These are phyloP conservation scores for Cataglyphis altisquamis DNA, from an alignment of 2,888 invertebrate species.

Conservation along the genomic window DNA sequence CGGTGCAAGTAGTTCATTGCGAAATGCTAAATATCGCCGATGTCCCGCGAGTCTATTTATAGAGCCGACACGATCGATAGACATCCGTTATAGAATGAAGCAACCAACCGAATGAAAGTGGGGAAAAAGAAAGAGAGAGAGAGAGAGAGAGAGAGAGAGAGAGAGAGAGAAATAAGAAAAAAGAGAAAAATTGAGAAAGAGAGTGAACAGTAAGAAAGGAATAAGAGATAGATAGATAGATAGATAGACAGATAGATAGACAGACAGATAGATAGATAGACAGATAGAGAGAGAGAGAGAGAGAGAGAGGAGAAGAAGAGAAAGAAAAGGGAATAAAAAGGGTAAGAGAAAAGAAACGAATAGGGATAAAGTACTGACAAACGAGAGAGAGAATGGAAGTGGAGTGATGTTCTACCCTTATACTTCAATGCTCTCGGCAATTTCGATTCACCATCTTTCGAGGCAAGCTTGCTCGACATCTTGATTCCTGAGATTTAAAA, in stretches of 20 bases:
- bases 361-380: slow-evolving; percentile 26
- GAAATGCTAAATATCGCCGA: slow-evolving; percentile 80
- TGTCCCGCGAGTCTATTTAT: slow-evolving; percentile 79
- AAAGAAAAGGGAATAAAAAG: background rate
- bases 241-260: background rate
- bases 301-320: background rate
- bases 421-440: slow-evolving; percentile 73
- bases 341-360: background rate
- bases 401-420: slow-evolving; percentile 60
- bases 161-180: background rate
- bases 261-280: background rate
- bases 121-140: background rate
- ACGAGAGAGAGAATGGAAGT: slow-evolving; percentile 49
- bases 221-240: background rate
- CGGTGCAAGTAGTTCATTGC: slow-evolving; percentile 72
- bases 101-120: slow-evolving; percentile 36
- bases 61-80: slow-evolving; percentile 79
- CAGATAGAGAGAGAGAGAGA: slow-evolving; percentile 25
- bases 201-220: background rate
- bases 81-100: slow-evolving; percentile 65
- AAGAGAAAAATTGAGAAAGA: slow-evolving; percentile 20
- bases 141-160: slow-evolving; percentile 9
- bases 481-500: slow-evolving; percentile 35
- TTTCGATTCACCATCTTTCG: slow-evolving; percentile 62
- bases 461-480: slow-evolving; percentile 51